These are phyloP conservation scores for Pilophorus perplexus DNA, from an alignment of 2,888 invertebrate species.

Conservation along the genomic window DNA sequence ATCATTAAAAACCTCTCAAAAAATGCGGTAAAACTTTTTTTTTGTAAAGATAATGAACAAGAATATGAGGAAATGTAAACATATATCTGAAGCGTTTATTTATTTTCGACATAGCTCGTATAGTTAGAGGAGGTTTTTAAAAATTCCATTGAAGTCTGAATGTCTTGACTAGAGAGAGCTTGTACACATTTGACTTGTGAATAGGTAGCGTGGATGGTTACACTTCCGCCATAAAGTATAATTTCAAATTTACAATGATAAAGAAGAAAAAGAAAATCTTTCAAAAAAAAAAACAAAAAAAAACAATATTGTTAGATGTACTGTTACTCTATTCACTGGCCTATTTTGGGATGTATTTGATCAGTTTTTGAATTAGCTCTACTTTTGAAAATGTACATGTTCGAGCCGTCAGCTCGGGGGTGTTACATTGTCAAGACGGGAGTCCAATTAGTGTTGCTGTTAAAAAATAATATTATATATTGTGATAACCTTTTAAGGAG, in stretches of 20 bases:
- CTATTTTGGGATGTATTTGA: neutral
- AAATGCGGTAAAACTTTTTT: neutral
- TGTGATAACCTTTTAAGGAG: conserved; percentile 13
- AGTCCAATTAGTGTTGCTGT: too few species aligned
- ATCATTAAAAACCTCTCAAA: neutral
- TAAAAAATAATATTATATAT: neutral
- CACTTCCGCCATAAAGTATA: neutral
- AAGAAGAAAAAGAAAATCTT: neutral
- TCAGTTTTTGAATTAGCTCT: neutral
- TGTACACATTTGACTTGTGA: neutral
- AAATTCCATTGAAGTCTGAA: neutral
- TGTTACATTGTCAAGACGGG: too few species aligned
- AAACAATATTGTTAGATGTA: neutral
- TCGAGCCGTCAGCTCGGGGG: neutral
- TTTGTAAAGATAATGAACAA: neutral
- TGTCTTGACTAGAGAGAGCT: neutral
- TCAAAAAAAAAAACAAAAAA: neutral
- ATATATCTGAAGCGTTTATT: conserved; percentile 8
- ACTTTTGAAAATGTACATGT: neutral
- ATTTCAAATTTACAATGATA: neutral
- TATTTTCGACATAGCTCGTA: conserved; percentile 19
- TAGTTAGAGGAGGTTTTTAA: neutral
- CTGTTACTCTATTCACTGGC: conserved; percentile 9
- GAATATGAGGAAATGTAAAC: conserved; percentile 1
- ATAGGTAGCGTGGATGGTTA: neutral